Evolutionary conservation across 2,113 vertebrate genomes (phyloP).

Genomic region (Trichomycterus rosablanca): DNA sequence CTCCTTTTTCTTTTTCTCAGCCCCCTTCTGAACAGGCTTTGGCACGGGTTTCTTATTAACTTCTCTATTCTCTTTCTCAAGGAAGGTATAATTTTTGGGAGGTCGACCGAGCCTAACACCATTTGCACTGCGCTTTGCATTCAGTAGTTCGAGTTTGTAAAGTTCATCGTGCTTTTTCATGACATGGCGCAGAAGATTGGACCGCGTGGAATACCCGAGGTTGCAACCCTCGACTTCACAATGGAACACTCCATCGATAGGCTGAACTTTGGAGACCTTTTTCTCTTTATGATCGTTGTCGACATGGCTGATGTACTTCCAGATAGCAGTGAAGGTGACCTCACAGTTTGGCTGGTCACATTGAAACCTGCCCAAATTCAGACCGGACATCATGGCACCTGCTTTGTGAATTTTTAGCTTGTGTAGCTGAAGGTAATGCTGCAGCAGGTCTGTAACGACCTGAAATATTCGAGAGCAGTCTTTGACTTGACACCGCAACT

Average conservation of each 20-base stretch:
- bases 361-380: constrained; percentile 75
- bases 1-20: constrained; percentile 50
- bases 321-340: constrained; percentile 73
- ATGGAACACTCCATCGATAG: constrained; percentile 76
- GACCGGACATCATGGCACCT: constrained; percentile 66
- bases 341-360: constrained; percentile 85
- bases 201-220: constrained; percentile 87
- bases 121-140: constrained; percentile 74
- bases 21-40: no score
- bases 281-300: constrained; percentile 79
- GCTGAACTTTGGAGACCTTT: constrained; percentile 63
- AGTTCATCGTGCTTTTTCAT: constrained; percentile 92
- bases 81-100: constrained; percentile 62
- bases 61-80: constrained; percentile 77
- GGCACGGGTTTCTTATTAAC: constrained; percentile 70
- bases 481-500: constrained; percentile 88
- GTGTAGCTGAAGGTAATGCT: constrained; percentile 90
- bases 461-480: constrained; percentile 93
- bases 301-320: constrained; percentile 81
- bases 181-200: constrained; percentile 87
- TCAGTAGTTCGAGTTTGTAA: constrained; percentile 81
- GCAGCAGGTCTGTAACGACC: constrained; percentile 81
- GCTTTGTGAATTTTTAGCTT: constrained; percentile 81
- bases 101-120: constrained; percentile 68
- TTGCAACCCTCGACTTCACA: constrained; percentile 94